Conservation (phyloP, 2,113 vertebrate genomes). For the Microcebus murinus region DNA sequence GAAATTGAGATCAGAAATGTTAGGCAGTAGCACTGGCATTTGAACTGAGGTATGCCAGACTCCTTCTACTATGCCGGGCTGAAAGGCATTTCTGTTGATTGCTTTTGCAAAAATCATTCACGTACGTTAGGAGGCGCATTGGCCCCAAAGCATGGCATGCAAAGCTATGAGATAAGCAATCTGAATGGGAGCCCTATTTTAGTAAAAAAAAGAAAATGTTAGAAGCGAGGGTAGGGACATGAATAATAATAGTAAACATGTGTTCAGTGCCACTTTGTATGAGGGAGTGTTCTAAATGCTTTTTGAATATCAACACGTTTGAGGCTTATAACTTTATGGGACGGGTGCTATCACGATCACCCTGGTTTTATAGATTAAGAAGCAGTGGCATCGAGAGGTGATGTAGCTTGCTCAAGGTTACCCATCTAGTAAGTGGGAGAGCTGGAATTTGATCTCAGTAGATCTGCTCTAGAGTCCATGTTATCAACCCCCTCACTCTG, state of each 20-base stretch:
- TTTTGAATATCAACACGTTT: neutral
- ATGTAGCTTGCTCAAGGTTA: neutral
- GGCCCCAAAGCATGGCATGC: neutral
- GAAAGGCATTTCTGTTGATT: neutral
- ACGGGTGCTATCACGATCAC: neutral
- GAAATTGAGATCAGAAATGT: neutral
- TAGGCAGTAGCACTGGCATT: neutral
- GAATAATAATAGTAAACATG: neutral
- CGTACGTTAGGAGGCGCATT: neutral
- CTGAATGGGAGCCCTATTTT: neutral
- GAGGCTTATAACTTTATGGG: neutral
- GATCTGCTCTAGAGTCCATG: neutral
- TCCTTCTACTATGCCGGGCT: neutral
- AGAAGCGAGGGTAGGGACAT: neutral
- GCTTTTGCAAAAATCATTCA: slow-evolving; percentile 38
- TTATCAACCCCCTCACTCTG: neutral
- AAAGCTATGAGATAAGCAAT: neutral
- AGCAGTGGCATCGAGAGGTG: neutral
- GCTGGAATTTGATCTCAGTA: neutral
- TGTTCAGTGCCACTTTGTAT: neutral
- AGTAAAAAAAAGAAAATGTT: neutral
- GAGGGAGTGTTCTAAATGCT: neutral
- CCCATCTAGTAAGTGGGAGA: neutral
- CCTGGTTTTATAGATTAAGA: slow-evolving; percentile 32
- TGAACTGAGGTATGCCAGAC: neutral